Evolutionary conservation across 2,888 invertebrate species (phyloP).

Genomic region (Meteorus cinctellus): DNA sequence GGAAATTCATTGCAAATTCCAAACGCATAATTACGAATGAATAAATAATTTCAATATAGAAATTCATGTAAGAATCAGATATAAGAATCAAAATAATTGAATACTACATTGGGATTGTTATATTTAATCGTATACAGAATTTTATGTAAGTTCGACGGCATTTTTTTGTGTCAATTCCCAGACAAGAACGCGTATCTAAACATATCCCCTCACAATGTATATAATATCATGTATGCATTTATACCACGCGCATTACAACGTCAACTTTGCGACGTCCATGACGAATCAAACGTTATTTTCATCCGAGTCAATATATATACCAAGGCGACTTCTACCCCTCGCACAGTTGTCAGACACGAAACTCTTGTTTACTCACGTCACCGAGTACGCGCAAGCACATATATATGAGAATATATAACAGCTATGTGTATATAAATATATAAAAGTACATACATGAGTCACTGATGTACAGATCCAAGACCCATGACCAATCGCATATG

Average conservation of each 20-base stretch:
- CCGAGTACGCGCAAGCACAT: not conserved
- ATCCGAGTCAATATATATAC: constrained; percentile 39
- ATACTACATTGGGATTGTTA: no score
- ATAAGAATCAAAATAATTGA: no score
- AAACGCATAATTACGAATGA: no score
- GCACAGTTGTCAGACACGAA: constrained; percentile 24
- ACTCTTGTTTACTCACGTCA: constrained; percentile 39
- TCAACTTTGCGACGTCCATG: constrained; percentile 37
- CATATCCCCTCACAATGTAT: not conserved
- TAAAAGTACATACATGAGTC: constrained; percentile 32
- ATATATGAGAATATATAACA: not conserved
- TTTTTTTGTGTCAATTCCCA: constrained; percentile 4
- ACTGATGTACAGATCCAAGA: constrained; percentile 19
- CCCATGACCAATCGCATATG: constrained; percentile 31
- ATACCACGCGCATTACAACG: constrained; percentile 29
- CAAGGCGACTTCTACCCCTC: constrained; percentile 30
- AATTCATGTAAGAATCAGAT: no score
- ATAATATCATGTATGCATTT: constrained; percentile 26
- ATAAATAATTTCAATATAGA: no score
- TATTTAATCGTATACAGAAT: not conserved
- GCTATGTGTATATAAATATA: constrained; percentile 3
- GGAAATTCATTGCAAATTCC: no score
- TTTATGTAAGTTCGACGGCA: not conserved
- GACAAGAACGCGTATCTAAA: not conserved
- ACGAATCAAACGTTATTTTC: constrained; percentile 41